Percentiles rank a stretch among this genome's conserved stretches.
These are phyloP conservation scores for Xiphophorus birchmanni DNA, from an alignment of 2,797 vertebrate species.

Conservation along the genomic window DNA sequence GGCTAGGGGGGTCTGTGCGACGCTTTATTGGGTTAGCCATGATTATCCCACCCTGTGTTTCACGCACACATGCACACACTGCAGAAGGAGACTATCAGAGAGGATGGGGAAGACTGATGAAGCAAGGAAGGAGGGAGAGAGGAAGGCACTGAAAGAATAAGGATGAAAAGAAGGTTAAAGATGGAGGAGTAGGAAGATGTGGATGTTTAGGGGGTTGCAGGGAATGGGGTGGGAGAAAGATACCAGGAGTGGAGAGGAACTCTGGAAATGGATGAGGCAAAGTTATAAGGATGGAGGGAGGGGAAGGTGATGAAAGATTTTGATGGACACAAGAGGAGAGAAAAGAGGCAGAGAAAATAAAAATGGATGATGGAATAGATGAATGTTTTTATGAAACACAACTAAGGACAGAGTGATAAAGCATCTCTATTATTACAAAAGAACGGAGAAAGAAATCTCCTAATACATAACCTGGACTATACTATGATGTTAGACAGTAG, in stretches of 20 bases:
- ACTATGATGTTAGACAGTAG: slow-evolving; percentile 39
- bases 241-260: slow-evolving; percentile 64
- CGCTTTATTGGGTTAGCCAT: slow-evolving; percentile 99
- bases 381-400: slow-evolving; percentile 69
- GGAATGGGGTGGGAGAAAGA: slow-evolving; percentile 65
- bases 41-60: slow-evolving; percentile 92
- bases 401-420: slow-evolving; percentile 66
- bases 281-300: slow-evolving; percentile 67
- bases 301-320: slow-evolving; percentile 69
- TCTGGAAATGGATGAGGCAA: slow-evolving; percentile 75
- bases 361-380: slow-evolving; percentile 73
- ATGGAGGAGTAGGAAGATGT: slow-evolving; percentile 51
- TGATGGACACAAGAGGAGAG: slow-evolving; percentile 68
- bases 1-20: slow-evolving; percentile 83
- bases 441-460: slow-evolving; percentile 38
- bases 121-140: slow-evolving; percentile 47
- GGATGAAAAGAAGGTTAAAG: slow-evolving; percentile 42
- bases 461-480: slow-evolving; percentile 39
- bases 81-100: slow-evolving; percentile 66
- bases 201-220: slow-evolving; percentile 57
- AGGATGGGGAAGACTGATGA: slow-evolving; percentile 68
- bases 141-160: slow-evolving; percentile 40
- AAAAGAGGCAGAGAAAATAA: slow-evolving; percentile 66
- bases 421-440: slow-evolving; percentile 50
- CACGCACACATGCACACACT: slow-evolving; percentile 25